A percentile compares a stretch with the other conserved stretches of the same genome.
These are phyloP conservation scores for Pelochelys cantorii DNA, from an alignment of 2,797 vertebrate species.

Conservation along the genomic window DNA sequence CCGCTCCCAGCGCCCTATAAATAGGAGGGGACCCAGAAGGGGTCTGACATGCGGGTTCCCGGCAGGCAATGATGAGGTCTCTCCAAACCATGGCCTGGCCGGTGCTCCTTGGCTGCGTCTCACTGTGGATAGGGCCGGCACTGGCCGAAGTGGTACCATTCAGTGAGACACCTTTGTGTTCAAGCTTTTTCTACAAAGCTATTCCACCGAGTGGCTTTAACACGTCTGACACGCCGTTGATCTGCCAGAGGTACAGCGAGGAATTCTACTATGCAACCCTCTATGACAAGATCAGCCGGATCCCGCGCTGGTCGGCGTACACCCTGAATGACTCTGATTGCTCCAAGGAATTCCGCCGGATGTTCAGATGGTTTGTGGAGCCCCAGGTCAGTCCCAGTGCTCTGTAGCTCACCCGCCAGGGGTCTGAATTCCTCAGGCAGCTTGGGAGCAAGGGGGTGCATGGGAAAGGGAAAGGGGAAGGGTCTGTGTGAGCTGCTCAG, in stretches of 20 bases:
- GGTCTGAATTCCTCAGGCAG: background rate
- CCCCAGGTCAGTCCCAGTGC: background rate
- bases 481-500: too few relatives aligned
- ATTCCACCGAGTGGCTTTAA: background rate
- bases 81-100: background rate
- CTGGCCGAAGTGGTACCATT: background rate
- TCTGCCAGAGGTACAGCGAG: background rate
- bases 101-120: background rate
- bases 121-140: too few relatives aligned
- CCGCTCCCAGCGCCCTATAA: too few relatives aligned
- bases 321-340: background rate
- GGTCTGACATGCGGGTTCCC: too few relatives aligned
- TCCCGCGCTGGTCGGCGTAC: background rate
- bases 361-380: background rate
- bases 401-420: background rate
- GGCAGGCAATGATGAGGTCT: background rate
- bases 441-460: background rate
- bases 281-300: background rate
- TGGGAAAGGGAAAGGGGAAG: background rate
- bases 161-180: background rate
- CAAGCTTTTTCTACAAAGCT: background rate
- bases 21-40: too few relatives aligned
- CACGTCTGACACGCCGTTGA: accelerated
- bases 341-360: accelerated
- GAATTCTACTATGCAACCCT: background rate